Conservation (phyloP, 2,888 invertebrate genomes). For the Thyatira batis region DNA sequence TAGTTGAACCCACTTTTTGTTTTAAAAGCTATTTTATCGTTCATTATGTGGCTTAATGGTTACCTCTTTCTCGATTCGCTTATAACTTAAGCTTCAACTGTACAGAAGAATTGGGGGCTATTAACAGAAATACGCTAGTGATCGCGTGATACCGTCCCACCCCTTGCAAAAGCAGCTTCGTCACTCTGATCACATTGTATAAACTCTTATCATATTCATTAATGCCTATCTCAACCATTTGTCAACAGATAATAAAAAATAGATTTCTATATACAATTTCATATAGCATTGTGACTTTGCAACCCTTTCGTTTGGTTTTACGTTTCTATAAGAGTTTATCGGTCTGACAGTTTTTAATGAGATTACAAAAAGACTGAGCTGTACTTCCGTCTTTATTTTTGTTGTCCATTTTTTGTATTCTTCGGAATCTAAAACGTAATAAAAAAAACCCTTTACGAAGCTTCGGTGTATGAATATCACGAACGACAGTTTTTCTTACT, state of each 20-base stretch:
- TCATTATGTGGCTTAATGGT: constrained; percentile 9
- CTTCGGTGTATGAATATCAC: too few relatives aligned
- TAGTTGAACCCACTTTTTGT: too few relatives aligned
- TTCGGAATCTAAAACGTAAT: constrained; percentile 4
- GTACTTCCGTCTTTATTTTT: constrained; percentile 11
- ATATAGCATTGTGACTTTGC: background rate
- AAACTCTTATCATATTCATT: constrained; percentile 27
- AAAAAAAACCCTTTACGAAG: background rate
- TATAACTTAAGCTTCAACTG: constrained; percentile 15
- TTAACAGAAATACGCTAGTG: constrained; percentile 68
- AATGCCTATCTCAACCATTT: background rate
- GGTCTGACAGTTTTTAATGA: constrained; percentile 35
- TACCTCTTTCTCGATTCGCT: constrained; percentile 16
- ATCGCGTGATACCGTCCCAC: constrained; percentile 63
- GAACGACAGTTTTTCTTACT: too few relatives aligned
- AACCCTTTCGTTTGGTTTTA: constrained; percentile 14
- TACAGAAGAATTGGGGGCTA: constrained; percentile 46
- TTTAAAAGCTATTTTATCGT: too few relatives aligned
- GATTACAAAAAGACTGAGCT: constrained; percentile 24
- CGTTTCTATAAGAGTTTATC: constrained; percentile 21
- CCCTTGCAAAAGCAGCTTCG: constrained; percentile 42
- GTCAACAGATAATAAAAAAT: constrained; percentile 25
- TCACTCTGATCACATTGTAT: constrained; percentile 51
- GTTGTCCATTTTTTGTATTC: constrained; percentile 7
- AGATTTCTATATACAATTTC: constrained; percentile 5